Conservation (phyloP, 2,113 vertebrate species). For the Connochaetes taurinus region DNA sequence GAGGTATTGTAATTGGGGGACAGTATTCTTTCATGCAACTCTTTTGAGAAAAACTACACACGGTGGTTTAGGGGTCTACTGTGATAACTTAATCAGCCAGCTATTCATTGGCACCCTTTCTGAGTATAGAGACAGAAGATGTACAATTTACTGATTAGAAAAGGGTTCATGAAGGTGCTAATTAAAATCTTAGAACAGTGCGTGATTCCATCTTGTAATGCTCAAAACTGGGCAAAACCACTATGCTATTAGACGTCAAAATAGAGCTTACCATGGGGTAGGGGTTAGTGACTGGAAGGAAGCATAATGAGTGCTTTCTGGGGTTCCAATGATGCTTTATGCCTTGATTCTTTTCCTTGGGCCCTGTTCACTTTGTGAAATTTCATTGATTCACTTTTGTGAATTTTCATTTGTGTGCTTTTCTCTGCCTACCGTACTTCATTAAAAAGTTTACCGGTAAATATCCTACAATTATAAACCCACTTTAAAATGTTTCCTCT, state of each 20-base stretch:
- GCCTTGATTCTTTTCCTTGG: constrained; percentile 14
- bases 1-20: constrained; percentile 47
- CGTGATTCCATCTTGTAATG: background rate
- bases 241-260: constrained; percentile 5
- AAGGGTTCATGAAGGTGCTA: background rate
- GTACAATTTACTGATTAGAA: constrained; percentile 42
- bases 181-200: constrained; percentile 26
- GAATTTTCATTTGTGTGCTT: background rate
- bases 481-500: background rate
- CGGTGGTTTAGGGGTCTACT: constrained; percentile 3
- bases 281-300: background rate
- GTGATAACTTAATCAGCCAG: constrained; percentile 47
- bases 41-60: background rate
- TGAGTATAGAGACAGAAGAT: constrained; percentile 31
- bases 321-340: background rate
- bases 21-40: constrained; percentile 15
- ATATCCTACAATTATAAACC: background rate
- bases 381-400: background rate
- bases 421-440: background rate
- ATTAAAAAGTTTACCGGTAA: background rate
- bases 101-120: background rate
- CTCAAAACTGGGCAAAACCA: background rate
- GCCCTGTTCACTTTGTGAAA: background rate
- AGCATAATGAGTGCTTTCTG: background rate
- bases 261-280: background rate